These are phyloP conservation scores for Pituophis catenifer DNA, from an alignment of 2,113 vertebrate genomes.

Conservation along the genomic window DNA sequence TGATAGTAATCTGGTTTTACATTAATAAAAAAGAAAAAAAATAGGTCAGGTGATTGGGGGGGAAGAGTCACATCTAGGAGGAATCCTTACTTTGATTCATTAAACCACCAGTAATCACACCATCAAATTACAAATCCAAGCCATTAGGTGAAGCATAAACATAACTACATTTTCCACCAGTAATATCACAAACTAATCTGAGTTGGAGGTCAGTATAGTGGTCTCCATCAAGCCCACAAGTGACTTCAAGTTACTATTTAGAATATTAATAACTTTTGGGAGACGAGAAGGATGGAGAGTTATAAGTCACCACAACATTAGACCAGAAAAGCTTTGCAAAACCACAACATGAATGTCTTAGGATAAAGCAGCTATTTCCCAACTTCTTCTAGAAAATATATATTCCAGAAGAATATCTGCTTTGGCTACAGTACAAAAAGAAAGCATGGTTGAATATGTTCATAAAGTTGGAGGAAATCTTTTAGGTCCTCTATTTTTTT, in stretches of 20 bases:
- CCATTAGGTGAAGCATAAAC: not conserved
- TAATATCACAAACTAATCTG: not conserved
- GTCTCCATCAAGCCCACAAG: not conserved
- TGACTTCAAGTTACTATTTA: not conserved
- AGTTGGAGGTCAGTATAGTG: not conserved
- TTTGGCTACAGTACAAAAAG: not conserved
- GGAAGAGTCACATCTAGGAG: not conserved
- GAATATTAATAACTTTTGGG: not conserved
- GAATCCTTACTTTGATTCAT: not conserved
- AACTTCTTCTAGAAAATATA: not conserved
- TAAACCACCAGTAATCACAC: not conserved
- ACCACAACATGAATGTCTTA: not conserved
- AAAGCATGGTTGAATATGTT: not conserved
- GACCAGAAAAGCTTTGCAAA: not conserved
- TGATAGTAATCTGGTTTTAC: not conserved
- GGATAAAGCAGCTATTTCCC: not conserved
- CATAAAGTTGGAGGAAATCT: not conserved
- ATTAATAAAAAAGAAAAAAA: not conserved
- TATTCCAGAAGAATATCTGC: not conserved
- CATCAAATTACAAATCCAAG: not conserved
- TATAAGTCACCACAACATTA: not conserved
- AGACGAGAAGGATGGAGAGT: not conserved
- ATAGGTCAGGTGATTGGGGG: not conserved
- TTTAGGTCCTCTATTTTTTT: not conserved
- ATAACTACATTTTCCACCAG: not conserved